Evolutionary conservation across 2,113 vertebrate genomes (phyloP), one percentile per base, ranked within the genome.

Genomic region (Pundamilia nyererei): DNA sequence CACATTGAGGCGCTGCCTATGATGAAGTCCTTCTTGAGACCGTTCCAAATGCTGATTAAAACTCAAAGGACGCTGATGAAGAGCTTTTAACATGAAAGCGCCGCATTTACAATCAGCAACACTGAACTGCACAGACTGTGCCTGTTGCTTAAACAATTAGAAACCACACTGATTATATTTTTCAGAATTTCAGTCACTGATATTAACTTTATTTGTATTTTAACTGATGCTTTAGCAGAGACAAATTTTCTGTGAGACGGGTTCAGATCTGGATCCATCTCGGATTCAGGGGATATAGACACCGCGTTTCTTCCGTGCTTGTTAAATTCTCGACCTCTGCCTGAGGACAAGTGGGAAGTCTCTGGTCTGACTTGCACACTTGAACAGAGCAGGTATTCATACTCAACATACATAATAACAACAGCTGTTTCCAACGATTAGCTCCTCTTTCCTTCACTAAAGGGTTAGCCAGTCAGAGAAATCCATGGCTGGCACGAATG

Each of bases 401-500:
- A 40, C 15, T 79, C 33, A 6, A 26, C 42, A 49, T 21, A 35
- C 68, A 88, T 79, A 79, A 81, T 54, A 79, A 58, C 83, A 91
- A 13, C 94, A 95, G 93, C 91, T 94, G 93, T 91, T 91, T 86
- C 72, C 45, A 62, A 89, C 90, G 89, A 94, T 94, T 93, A 93
- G 93, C 91, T 90, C 89, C 87, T 93, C 89, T 75, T 17, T 70
- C 77, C 87, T 80, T 54, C 38, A 84, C 77, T 55, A 9, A 3
- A 42, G 58, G 68, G 80, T 77, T 70, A 80, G 79, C 82, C 86
- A 92, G 91, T 91, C 93, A 90, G 65, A 90, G 79, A 87, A 89
- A 87, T 87, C 62, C 87, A 58, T 17, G 13, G 81, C 85, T 56
- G 79, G 62, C 29, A 31, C n/a, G 6, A 80, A 54, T 1, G 55